These are phyloP conservation scores for Hydriomena furcata DNA, from an alignment of 2,888 invertebrate species.

Conservation along the genomic window DNA sequence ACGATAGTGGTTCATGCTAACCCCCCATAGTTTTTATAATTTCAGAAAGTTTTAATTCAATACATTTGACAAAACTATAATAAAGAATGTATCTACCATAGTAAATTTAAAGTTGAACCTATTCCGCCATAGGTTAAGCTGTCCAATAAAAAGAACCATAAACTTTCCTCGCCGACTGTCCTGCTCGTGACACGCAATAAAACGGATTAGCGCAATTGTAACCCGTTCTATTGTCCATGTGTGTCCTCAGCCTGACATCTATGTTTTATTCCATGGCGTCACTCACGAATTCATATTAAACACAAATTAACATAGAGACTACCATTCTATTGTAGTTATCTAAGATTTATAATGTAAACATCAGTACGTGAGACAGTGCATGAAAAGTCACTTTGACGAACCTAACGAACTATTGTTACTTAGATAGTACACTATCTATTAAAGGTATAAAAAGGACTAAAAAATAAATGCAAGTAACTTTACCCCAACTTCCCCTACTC, in stretches of 20 bases:
- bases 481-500: no score
- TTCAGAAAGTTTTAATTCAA: no score
- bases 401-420: conserved; percentile 75
- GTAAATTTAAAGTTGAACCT: neutral
- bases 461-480: no score
- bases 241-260: conserved; percentile 40
- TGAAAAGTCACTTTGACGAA: conserved; percentile 37
- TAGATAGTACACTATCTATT: conserved; percentile 49
- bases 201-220: conserved; percentile 65
- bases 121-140: neutral
- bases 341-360: conserved; percentile 80
- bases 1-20: no score
- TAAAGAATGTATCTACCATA: no score
- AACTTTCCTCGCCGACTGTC: conserved; percentile 33
- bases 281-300: conserved; percentile 74
- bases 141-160: conserved; percentile 19
- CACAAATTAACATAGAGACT: conserved; percentile 80
- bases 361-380: conserved; percentile 55
- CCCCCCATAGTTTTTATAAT: no score
- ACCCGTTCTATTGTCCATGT: conserved; percentile 30
- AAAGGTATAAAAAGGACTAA: neutral
- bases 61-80: no score
- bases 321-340: conserved; percentile 60
- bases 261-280: conserved; percentile 17
- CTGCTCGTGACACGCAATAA: conserved; percentile 77